Base-by-base conservation (phyloP, 2,113 vertebrate genomes). In the Mugil cephalus region DNA sequence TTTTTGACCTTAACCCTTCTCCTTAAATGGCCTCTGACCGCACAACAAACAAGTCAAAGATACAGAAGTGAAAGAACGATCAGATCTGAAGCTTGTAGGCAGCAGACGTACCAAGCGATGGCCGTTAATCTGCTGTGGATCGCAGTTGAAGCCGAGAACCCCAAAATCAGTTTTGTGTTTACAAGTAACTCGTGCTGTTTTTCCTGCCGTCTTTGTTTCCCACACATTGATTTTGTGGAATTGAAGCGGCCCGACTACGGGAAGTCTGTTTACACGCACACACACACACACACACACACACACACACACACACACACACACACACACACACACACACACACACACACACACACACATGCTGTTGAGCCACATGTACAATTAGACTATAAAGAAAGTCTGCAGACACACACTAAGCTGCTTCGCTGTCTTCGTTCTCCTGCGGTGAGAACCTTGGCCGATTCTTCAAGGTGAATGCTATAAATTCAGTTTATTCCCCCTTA, bases 381-480 rank as follows among this genome's bases (percentile, higher is more conserved):
- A 63, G 48, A 72, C 51, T 43, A 46, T 77, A 80, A 68, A 80
- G 63, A 80, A 62, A 66, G 64, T 63, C 58, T 73, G 60, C 53
- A 47, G 69, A 60, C 58, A 51, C 55, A 51, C 60, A 54, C 48
- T 38, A 24, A 1, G 59, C 18, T 9, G 52, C 67, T 67, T 69
- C 1, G 4, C 53, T 64, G 79, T 78, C 75, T 69, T 74, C 58
- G 56, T 67, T 63, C 69, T 83, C 83, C 88, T 83, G 76, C 71
- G 61, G 80, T 7, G 77, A 62, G 46, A 54, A 71, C 71, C 67
- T 77, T 50, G 68, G 79, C 82, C 79, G 79, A 86, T 85, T 69
- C 69, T 86, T 89, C 91, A 90, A 89, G 91, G 91, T 88, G 86
- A 89, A 88, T 46, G 19, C 87, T 50, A 81, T 91, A 86, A 90